These are phyloP conservation scores for Blastobasis lacticolella DNA, from an alignment of 2,888 invertebrate genomes.

Conservation along the genomic window DNA sequence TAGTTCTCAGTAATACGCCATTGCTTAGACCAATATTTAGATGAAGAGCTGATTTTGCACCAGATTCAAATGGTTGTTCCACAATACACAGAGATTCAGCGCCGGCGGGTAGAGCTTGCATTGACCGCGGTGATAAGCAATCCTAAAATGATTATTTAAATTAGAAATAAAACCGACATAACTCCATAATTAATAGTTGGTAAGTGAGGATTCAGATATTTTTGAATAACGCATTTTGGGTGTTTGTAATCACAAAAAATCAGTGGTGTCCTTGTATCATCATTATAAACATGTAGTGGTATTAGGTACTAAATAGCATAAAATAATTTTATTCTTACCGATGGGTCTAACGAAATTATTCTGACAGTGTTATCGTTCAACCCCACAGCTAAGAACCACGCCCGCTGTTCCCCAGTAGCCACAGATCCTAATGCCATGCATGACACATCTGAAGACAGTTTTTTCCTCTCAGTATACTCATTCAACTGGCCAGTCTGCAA, in stretches of 20 bases:
- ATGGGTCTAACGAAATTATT: constrained; percentile 97
- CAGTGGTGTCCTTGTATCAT: constrained; percentile 74
- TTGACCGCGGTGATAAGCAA: constrained; percentile 94
- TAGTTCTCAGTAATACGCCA: constrained; percentile 94
- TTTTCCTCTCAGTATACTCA: constrained; percentile 97
- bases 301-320: background rate
- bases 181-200: too few relatives aligned
- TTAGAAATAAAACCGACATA: background rate
- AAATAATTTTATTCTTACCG: constrained; percentile 63
- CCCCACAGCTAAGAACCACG: constrained; percentile 96
- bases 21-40: constrained; percentile 98
- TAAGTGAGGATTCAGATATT: constrained; percentile 28
- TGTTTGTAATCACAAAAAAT: constrained; percentile 62
- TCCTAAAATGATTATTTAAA: constrained; percentile 71
- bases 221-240: constrained; percentile 71
- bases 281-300: constrained; percentile 27
- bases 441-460: constrained; percentile 96
- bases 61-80: constrained; percentile 82
- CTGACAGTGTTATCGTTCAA: constrained; percentile 97
- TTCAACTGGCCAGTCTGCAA: constrained; percentile 95
- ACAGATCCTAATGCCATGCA: constrained; percentile 99
- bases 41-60: constrained; percentile 84
- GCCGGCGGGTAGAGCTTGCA: constrained; percentile 96
- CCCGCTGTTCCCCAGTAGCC: constrained; percentile 94
- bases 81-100: constrained; percentile 98